These are phyloP conservation scores for Mycteria americana DNA, from an alignment of 2,797 vertebrate species.

Conservation along the genomic window DNA sequence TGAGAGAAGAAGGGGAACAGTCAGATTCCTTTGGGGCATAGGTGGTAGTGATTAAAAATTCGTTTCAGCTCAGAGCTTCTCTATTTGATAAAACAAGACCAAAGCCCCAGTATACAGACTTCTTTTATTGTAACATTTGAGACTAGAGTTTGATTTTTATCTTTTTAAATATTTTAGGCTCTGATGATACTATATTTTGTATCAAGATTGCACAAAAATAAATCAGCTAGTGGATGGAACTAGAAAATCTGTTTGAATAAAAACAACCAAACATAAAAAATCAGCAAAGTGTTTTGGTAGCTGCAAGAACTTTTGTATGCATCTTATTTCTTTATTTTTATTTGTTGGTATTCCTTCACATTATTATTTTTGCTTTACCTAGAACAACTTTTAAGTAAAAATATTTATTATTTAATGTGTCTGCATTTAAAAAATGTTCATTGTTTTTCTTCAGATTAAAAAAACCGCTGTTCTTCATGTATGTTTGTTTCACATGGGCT, in stretches of 20 bases:
- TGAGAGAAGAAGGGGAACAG: neutral
- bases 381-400: neutral
- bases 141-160: neutral
- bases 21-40: neutral
- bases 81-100: neutral
- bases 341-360: neutral
- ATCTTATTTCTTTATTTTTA: neutral
- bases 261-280: neutral
- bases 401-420: neutral
- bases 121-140: neutral
- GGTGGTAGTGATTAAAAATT: neutral
- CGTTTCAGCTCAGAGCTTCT: neutral
- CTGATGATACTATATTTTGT: neutral
- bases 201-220: neutral
- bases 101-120: neutral
- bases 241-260: neutral
- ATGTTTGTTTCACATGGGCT: neutral
- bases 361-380: neutral
- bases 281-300: neutral
- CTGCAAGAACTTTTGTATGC: neutral
- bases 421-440: neutral
- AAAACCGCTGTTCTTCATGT: accelerated
- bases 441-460: neutral
- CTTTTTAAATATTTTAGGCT: neutral
- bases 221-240: neutral